Evolutionary conservation across 2,888 invertebrate species (phyloP).

Genomic region (Dryococelus australis): DNA sequence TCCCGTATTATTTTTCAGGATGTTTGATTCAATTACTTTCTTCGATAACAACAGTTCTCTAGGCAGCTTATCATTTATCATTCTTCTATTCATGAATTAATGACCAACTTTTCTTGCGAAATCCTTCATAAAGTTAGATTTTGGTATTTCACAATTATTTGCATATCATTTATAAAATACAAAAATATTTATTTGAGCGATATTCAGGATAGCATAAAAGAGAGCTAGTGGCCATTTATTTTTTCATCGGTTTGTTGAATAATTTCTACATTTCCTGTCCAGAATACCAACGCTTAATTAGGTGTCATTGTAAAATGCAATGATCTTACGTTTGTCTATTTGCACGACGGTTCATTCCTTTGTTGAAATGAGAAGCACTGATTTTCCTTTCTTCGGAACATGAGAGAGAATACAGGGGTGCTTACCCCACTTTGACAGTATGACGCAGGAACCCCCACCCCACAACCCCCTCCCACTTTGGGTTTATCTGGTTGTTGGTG

Average conservation of each 20-base stretch:
- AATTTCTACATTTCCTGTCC: constrained; percentile 47
- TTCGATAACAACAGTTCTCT: not conserved
- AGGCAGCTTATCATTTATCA: not conserved
- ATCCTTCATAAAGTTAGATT: not conserved
- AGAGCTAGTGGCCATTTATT: not conserved
- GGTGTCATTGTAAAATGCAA: constrained; percentile 49
- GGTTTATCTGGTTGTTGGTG: too few species aligned
- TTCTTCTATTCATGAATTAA: not conserved
- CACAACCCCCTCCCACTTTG: too few species aligned
- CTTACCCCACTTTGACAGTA: too few species aligned
- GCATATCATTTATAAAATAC: not conserved
- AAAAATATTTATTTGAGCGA: not conserved
- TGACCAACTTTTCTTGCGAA: not conserved
- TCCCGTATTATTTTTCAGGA: not conserved
- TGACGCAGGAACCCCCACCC: too few species aligned
- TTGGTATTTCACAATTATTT: not conserved
- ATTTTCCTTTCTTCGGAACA: constrained; percentile 47
- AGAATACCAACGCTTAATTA: constrained; percentile 49
- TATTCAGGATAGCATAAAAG: not conserved
- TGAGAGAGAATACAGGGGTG: constrained; percentile 46
- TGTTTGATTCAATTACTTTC: not conserved
- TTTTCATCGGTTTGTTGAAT: not conserved
- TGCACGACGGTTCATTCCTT: constrained; percentile 27
- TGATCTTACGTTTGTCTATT: constrained; percentile 48
- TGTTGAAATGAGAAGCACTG: constrained; percentile 47